Conservation (phyloP, 1,140 invertebrate genomes). For the Drosophila pseudoobscura region DNA sequence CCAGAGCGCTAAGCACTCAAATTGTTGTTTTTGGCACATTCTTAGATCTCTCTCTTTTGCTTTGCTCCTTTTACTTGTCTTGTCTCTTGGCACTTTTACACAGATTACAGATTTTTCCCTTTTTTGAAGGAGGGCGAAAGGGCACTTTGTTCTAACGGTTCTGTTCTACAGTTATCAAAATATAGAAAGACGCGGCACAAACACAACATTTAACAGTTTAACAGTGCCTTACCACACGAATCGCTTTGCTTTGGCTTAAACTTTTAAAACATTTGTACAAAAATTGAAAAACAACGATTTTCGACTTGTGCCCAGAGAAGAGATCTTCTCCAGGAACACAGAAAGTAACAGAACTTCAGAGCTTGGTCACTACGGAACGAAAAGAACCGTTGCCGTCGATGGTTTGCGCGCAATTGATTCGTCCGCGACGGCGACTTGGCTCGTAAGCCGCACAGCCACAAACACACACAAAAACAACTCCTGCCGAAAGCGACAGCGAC, state of each 20-base stretch:
- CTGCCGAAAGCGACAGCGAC: slow-evolving; percentile 22
- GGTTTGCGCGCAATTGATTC: slow-evolving; percentile 75
- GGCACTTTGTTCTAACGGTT: slow-evolving; percentile 56
- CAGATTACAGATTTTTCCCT: slow-evolving; percentile 39
- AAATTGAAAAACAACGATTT: slow-evolving; percentile 7
- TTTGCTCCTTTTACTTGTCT: slow-evolving; percentile 41
- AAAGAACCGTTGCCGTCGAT: slow-evolving; percentile 68
- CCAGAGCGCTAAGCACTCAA: slow-evolving; percentile 47
- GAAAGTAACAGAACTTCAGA: slow-evolving; percentile 11
- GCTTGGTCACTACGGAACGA: slow-evolving; percentile 21
- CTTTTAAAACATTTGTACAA: neutral
- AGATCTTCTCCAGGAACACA: slow-evolving; percentile 18
- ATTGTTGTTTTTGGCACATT: slow-evolving; percentile 69
- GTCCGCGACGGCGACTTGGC: slow-evolving; percentile 54
- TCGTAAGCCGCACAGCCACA: slow-evolving; percentile 43
- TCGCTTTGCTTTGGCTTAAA: slow-evolving; percentile 9
- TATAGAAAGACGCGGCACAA: slow-evolving; percentile 51
- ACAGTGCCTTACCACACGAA: slow-evolving; percentile 36
- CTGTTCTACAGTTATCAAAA: slow-evolving; percentile 64
- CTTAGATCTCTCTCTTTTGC: slow-evolving; percentile 12
- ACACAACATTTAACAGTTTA: slow-evolving; percentile 36
- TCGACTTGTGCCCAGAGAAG: slow-evolving; percentile 22
- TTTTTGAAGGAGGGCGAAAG: slow-evolving; percentile 6
- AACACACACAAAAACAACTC: slow-evolving; percentile 49
- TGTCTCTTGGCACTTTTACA: slow-evolving; percentile 68